Percentiles rank a stretch among this genome's conserved stretches.
Evolutionary conservation across 2,113 vertebrate genomes (phyloP).

Genomic region (Dendrocopos noguchii): DNA sequence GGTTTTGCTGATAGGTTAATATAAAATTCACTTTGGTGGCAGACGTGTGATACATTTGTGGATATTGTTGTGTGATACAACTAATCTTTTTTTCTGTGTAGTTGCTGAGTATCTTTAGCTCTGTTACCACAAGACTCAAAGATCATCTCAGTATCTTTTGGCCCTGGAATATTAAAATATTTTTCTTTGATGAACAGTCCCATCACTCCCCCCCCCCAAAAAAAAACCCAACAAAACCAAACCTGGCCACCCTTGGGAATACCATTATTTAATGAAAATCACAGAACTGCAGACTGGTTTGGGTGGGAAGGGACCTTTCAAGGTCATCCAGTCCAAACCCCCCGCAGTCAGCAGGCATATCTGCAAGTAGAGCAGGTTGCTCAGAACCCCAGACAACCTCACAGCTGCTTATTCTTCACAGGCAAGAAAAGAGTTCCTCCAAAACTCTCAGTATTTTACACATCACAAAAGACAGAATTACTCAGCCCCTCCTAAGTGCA

Average conservation of each 20-base stretch:
- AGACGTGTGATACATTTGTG: not conserved
- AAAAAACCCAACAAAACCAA: not conserved
- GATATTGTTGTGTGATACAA: not conserved
- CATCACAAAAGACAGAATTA: fast-evolving
- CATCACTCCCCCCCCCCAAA: fast-evolving
- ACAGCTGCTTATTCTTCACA: not conserved
- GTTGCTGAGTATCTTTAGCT: not conserved
- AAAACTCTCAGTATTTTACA: too few species aligned
- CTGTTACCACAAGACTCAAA: not conserved
- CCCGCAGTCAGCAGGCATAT: too few species aligned
- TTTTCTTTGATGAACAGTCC: not conserved
- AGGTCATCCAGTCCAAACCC: too few species aligned
- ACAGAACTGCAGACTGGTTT: too few species aligned
- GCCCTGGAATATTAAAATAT: not conserved
- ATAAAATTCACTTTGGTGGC: not conserved
- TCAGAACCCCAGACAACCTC: too few species aligned
- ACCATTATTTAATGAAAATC: not conserved
- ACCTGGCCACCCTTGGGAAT: not conserved
- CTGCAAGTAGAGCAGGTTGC: too few species aligned
- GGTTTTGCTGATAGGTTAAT: not conserved
- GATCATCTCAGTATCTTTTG: not conserved
- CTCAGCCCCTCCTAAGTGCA: too few species aligned
- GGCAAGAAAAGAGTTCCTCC: not conserved
- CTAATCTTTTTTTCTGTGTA: not conserved
- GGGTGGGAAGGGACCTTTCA: too few species aligned